Evolutionary conservation across 2,888 invertebrate species (phyloP), one percentile per base, ranked within the genome.

Genomic region (Diarsia mendica): DNA sequence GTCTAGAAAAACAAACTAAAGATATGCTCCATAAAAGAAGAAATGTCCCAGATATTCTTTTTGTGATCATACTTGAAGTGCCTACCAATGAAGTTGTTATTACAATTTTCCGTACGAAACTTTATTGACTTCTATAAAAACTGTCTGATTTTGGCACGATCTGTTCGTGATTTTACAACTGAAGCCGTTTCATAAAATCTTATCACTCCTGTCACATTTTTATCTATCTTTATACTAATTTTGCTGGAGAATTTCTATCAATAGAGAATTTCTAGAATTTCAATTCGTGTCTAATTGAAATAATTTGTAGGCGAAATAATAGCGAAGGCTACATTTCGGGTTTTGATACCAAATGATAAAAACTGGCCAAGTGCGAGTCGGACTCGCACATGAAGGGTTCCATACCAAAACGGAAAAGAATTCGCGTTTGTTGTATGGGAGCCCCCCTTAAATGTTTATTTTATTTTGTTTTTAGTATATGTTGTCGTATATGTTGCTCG

Each of bases 121-220:
- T 82, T 85, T 79, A 84, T 75, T 68, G 64, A 53, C 46, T 60
- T 73, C 48, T 55, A 82, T 85, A 82, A 77, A 79, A 82, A 72
- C n/a, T 65, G 13, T 23, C 61, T 39, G 64, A 74, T 72, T 77
- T 76, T 73, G 68, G 72, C 74, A 85, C 67, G 28, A 39, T 77
- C 44, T 75, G 49, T 44, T 82, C 60, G 67, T 71, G 65, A 84
- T 71, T 77, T 71, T 70, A 75, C 75, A 71, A 60, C 65, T 67
- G 46, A 39, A 65, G n/a, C 58, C 55, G 28, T 69, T 64, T 53
- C 75, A 75, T 82, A 74, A 79, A 84, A 79, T 77, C 15, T 73
- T 84, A 79, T 79, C 67, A 61, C 63, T 82, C 63, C 79, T 55
- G 20, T 75, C 53, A 60, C 28, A 11, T 60, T 76, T 58, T 60